phyloP scores from a whole-genome alignment of 1,140 invertebrate genomes.

The Panagrolaimus sp. region DNA sequence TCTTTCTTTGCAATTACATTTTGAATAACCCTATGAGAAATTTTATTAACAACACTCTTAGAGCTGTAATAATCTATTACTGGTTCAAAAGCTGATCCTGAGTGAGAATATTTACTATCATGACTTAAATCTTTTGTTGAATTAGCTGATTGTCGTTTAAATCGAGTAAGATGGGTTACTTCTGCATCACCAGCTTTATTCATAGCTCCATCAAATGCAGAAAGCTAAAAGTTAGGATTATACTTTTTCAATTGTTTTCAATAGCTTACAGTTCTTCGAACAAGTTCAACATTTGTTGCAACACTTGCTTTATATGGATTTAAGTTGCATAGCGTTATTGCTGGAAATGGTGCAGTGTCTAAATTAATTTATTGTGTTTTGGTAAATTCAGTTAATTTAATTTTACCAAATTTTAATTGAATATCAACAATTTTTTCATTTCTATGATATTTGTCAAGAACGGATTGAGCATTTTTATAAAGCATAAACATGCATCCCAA shows the following conservation, averaged over 20 bases:
- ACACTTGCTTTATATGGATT: conserved; percentile 52
- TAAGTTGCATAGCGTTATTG: conserved; percentile 50
- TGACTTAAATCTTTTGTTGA: not conserved
- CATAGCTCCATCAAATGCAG: conserved; percentile 46
- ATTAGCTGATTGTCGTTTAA: conserved; percentile 10
- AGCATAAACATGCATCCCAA: conserved; percentile 38
- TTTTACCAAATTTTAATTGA: conserved; percentile 45
- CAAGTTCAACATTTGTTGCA: conserved; percentile 40
- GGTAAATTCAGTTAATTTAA: too few species aligned
- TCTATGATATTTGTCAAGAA: conserved; percentile 46
- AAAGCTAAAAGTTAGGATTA: conserved; percentile 24
- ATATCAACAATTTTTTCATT: conserved; percentile 55
- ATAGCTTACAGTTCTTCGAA: conserved; percentile 34
- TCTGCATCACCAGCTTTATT: conserved; percentile 40
- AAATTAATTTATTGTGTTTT: too few species aligned
- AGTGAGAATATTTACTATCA: not conserved
- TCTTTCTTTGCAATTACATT: conserved; percentile 24
- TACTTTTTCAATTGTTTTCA: not conserved
- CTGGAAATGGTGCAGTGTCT: conserved; percentile 47
- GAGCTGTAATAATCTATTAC: not conserved
- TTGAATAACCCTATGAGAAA: conserved; percentile 16
- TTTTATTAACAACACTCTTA: conserved; percentile 21
- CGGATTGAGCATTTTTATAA: conserved; percentile 36
- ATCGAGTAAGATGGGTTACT: conserved; percentile 1
- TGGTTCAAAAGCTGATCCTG: conserved; percentile 25